phyloP scores from a whole-genome alignment of 2,797 vertebrate species.

The Gobio occitaniae region DNA sequence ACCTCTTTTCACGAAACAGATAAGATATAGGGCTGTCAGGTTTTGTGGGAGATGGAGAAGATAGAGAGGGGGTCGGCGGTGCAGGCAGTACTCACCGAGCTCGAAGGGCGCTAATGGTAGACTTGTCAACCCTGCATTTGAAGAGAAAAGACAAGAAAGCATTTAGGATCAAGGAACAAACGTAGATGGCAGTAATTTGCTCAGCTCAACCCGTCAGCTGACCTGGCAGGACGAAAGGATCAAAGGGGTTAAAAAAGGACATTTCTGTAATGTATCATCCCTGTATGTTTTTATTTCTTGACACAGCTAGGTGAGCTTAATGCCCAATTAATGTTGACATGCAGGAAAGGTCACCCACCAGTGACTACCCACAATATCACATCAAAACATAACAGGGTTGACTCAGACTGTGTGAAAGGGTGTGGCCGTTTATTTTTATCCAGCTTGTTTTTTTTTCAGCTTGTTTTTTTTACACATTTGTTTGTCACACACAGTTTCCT shows the following conservation, averaged over 20 bases:
- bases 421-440: slow-evolving; percentile 41
- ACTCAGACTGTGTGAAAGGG: slow-evolving; percentile 16
- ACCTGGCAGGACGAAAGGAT: neutral
- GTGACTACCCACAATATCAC: neutral
- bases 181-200: slow-evolving; percentile 29
- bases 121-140: slow-evolving; percentile 62
- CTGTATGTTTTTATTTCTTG: slow-evolving; percentile 30
- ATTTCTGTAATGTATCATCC: slow-evolving; percentile 11
- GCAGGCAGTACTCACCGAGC: slow-evolving; percentile 55
- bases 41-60: slow-evolving; percentile 1
- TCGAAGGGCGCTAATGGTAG: slow-evolving; percentile 51
- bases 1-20: slow-evolving; percentile 24
- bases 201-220: neutral
- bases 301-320: neutral
- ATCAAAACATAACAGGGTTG: slow-evolving; percentile 1
- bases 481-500: neutral
- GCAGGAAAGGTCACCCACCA: slow-evolving; percentile 49
- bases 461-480: slow-evolving; percentile 38
- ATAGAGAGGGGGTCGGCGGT: neutral
- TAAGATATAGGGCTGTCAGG: slow-evolving; percentile 21
- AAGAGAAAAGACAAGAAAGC: slow-evolving; percentile 44
- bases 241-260: neutral
- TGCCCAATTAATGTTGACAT: slow-evolving; percentile 44
- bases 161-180: slow-evolving; percentile 36
- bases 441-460: slow-evolving; percentile 36